Evolutionary conservation across 1,140 invertebrate species (phyloP), one percentile per base, ranked within the genome.

Genomic region (Achroia grisella): DNA sequence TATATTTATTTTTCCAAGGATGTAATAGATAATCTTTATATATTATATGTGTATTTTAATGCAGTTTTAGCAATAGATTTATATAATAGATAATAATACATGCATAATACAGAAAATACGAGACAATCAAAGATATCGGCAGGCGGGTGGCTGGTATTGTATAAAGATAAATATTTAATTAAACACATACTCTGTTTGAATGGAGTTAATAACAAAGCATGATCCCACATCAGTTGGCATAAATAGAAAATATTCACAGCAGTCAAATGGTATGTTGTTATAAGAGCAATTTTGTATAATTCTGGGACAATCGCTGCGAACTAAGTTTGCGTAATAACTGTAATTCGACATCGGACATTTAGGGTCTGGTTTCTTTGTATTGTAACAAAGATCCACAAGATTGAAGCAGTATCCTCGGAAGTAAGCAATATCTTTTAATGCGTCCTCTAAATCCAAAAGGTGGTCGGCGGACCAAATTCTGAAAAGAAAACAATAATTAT

Each of bases 161-260:
- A n/a, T n/a, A n/a, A n/a, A n/a, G n/a, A n/a, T n/a, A n/a, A n/a
- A n/a, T n/a, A n/a, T n/a, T n/a, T n/a, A n/a, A n/a, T n/a, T n/a
- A 35, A 17, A 23, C 6, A 52, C 53, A 48, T 73, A 86, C 84
- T 68, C 70, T 14, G 72, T 86, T 72, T 91, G 90, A 46, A 90
- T 74, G 0, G 90, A 91, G 49, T 92, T 92, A 1, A 93, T 83
- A 14, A 88, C 88, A 57, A 86, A 92, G 60, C 91, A 93, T 11
- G 75, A 65, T 4, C 91, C 91, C 29, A 90, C 59, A 62, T 92
- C 91, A 0, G 91, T 92, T 30, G 89, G 76, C 48, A 92, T 86
- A 1, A 82, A 76, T 27, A 86, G 73, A 56, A 93, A 92, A 57
- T 90, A 88, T 52, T 87, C 77, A 52, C 91, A 93, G 59, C 91